Percentiles rank a stretch among this genome's conserved stretches.
Conservation (phyloP, 2,888 invertebrate genomes). For the Incurvaria masculella region DNA sequence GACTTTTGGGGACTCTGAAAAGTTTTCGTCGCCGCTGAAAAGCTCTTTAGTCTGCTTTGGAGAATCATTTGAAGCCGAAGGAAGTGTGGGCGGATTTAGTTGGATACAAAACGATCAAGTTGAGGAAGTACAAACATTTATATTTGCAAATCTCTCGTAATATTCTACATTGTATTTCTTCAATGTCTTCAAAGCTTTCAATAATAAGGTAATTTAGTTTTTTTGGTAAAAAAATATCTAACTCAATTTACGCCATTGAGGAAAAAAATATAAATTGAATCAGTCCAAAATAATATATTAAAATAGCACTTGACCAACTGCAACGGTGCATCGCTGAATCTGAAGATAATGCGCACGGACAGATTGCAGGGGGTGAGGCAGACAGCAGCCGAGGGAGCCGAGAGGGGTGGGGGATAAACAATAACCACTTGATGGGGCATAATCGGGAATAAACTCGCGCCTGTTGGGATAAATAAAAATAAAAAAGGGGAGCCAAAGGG, state of each 20-base stretch:
- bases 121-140: too few relatives aligned
- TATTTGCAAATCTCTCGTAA: too few relatives aligned
- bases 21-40: neutral
- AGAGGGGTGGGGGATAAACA: conserved; percentile 14
- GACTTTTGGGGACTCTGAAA: neutral
- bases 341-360: neutral
- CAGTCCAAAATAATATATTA: too few relatives aligned
- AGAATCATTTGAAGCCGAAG: neutral
- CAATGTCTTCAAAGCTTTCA: too few relatives aligned
- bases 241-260: too few relatives aligned
- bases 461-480: conserved; percentile 1
- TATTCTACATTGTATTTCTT: too few relatives aligned
- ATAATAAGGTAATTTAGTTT: too few relatives aligned
- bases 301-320: too few relatives aligned
- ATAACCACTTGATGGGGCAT: conserved; percentile 18
- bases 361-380: neutral
- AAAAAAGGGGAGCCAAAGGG: neutral
- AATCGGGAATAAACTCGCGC: conserved; percentile 17
- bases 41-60: neutral
- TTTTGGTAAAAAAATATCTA: too few relatives aligned
- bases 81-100: neutral
- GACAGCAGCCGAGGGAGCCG: neutral
- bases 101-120: too few relatives aligned
- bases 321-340: neutral
- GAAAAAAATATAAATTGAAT: too few relatives aligned